These are phyloP conservation scores for Harpalus rufipes DNA, from an alignment of 2,888 invertebrate genomes.

Conservation along the genomic window DNA sequence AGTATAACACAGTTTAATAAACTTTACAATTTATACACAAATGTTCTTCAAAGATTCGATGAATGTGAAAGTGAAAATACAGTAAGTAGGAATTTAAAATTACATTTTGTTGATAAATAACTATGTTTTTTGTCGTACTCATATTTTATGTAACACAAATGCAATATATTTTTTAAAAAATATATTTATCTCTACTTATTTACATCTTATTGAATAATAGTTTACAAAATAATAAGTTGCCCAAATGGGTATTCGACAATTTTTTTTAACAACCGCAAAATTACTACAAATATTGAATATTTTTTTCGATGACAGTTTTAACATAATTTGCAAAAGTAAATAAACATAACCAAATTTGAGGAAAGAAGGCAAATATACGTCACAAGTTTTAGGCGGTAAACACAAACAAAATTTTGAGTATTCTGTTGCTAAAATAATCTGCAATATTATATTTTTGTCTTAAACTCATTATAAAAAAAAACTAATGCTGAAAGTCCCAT, in stretches of 20 bases:
- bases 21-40: conserved; percentile 17
- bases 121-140: background rate
- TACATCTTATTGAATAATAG: conserved; percentile 10
- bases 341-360: no score
- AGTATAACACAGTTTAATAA: background rate
- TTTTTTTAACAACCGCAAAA: no score
- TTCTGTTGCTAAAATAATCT: no score
- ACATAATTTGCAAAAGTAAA: no score
- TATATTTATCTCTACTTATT: conserved; percentile 11
- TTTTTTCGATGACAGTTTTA: no score
- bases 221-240: background rate
- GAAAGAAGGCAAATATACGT: no score
- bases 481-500: no score
- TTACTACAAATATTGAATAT: background rate
- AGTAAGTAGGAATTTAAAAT: background rate
- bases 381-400: no score
- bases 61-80: conserved; percentile 10
- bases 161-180: conserved; percentile 8
- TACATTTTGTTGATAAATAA: background rate
- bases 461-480: no score
- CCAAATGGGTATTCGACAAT: background rate
- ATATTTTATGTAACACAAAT: background rate
- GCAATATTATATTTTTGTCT: no score
- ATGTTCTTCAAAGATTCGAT: background rate
- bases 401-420: no score